A percentile compares a stretch with the other conserved stretches of the same genome.
phyloP scores from a whole-genome alignment of 2,888 invertebrate genomes.

The Mimachlamys varia region DNA sequence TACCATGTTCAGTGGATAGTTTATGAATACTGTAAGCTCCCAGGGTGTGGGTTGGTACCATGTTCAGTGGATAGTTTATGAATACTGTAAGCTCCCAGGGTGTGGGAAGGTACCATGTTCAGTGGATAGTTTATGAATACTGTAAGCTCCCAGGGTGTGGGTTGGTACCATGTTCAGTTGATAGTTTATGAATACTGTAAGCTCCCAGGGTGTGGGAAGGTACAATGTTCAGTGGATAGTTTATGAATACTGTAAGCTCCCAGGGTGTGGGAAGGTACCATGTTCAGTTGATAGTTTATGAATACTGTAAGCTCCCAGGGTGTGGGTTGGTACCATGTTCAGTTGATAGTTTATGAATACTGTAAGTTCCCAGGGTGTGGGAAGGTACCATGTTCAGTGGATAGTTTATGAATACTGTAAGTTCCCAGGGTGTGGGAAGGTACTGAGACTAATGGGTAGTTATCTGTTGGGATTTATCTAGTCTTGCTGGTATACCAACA shows the following conservation, averaged over 20 bases:
- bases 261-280: not conserved
- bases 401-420: too few relatives aligned
- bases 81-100: too few relatives aligned
- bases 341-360: too few relatives aligned
- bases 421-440: not conserved
- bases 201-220: not conserved
- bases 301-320: not conserved
- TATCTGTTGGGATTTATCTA: conserved; percentile 16
- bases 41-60: too few relatives aligned
- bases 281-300: too few relatives aligned
- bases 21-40: too few relatives aligned
- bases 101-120: too few relatives aligned
- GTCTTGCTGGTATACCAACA: not conserved
- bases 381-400: too few relatives aligned
- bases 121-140: not conserved
- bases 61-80: too few relatives aligned
- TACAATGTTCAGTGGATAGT: not conserved
- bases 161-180: not conserved
- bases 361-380: too few relatives aligned
- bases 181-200: not conserved
- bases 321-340: not conserved
- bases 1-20: too few relatives aligned
- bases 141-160: not conserved
- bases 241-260: not conserved
- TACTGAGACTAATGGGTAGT: not conserved